Evolutionary conservation across 2,113 vertebrate genomes (phyloP), one percentile per base, ranked within the genome.

Genomic region (Oryzias melastigma): DNA sequence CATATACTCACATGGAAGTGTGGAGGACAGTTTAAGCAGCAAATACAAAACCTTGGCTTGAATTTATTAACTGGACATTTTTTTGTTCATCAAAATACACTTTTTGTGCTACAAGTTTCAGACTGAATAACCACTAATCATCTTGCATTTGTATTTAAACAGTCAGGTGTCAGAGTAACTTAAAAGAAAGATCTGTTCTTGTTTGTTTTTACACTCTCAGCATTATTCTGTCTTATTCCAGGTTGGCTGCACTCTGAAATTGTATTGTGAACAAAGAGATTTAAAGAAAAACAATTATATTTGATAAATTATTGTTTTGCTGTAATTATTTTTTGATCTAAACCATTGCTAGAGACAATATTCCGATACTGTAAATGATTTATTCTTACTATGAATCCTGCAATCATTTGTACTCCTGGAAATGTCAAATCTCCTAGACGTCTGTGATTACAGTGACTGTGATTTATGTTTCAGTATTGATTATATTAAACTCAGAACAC

Each of bases 271-370:
- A 65, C 42, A 44, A 24, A 60, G 47, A 41, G 14, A 48, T 60
- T 56, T 22, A 18, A 47, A 62, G 25, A 53, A 29, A 43, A 58
- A 48, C 41, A 65, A 47, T 55, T 80, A 81, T 71, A 80, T 81
- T 87, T 83, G 65, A 85, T 77, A 67, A 72, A 57, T 53, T 80
- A 58, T 80, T 82, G 58, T 71, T 53, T 42, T 29, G 62, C 63
- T 16, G 35, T 49, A 13, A 62, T 20, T 29, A 18, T 19, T 6
- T n/a, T 48, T 46, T 50, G 18, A 52, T 27, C 25, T 62, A 25
- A 65, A 44, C 40, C 60, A 10, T 65, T 53, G 19, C 24, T 54
- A 14, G 52, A 55, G 29, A 18, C 53, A 48, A 41, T 22, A 41
- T 8, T 41, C 18, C 42, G 46, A 46, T 18, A 18, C 20, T 45